Evolutionary conservation across 2,888 invertebrate genomes (phyloP), one percentile per base, ranked within the genome.

Genomic region (Orchestes rusci): DNA sequence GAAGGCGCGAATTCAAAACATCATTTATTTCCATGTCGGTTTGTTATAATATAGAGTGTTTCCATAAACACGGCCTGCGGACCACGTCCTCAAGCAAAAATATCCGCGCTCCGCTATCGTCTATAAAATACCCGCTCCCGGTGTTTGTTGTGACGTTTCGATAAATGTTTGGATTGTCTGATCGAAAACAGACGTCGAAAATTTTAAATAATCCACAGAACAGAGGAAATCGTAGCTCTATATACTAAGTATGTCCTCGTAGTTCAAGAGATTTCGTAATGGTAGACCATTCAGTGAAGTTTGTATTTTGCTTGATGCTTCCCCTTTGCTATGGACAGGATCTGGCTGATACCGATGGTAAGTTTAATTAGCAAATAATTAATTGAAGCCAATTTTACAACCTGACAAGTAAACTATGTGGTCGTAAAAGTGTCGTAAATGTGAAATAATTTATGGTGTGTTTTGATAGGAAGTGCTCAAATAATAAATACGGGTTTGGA

Each of bases 81-180:
- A 23, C 30, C 37, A 39, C 37, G 45, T 36, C 37, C 18, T 45
- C n/a, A 23, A 39, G 36, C 42, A 36, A 46, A 46, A 42, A 46
- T 46, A 46, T 46, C 42, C 39, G 5, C 29, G 36, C 20, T 34
- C 42, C 39, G n/a, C 31, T 32, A 17, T 39, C 36, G 40, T 19
- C 34, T 41, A 45, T 45, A 45, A 45, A 46, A 38, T 33, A 29
- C 38, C 29, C 18, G 41, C 41, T 42, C 46, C 42, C 35, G 44
- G 40, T 48, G 43, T 48, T 45, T 66, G 63, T 66, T 66, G 63
- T 66, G 66, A 66, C 65, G 64, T 64, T 62, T 58, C 45, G 49
- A 61, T 64, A 65, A 65, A 62, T 65, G 64, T 65, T 65, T 64
- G 62, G 63, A 64, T 65, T 59, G 58, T 56, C 56, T 63, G 65